Evolutionary conservation across 1,140 invertebrate genomes (phyloP).

Genomic region (Megalopta genalis): DNA sequence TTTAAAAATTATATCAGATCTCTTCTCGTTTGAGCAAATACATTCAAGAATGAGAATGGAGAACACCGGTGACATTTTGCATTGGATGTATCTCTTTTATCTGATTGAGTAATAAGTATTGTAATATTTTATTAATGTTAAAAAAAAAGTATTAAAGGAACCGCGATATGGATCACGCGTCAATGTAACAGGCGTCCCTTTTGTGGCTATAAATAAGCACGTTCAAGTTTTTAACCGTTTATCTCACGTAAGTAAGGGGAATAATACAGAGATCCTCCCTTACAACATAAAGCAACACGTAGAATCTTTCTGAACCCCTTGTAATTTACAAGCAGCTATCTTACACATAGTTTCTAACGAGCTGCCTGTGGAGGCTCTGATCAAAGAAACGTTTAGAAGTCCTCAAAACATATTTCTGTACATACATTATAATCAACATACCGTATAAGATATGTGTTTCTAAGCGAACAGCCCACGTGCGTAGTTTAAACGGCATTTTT

Average conservation of each 20-base stretch:
- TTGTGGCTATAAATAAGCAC: neutral
- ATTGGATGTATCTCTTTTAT: neutral
- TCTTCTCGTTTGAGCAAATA: no score
- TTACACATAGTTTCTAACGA: neutral
- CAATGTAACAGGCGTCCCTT: neutral
- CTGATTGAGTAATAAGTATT: neutral
- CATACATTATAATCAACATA: conserved; percentile 30
- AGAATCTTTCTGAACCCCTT: neutral
- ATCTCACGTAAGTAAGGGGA: neutral
- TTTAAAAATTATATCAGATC: no score
- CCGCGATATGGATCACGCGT: neutral
- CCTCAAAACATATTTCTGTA: conserved; percentile 13
- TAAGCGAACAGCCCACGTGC: neutral
- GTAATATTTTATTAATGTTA: neutral
- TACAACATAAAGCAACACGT: neutral
- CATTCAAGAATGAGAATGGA: neutral
- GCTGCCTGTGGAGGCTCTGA: neutral
- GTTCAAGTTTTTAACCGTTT: conserved; percentile 18
- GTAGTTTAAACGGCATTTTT: conserved; percentile 31
- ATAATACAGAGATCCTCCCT: neutral
- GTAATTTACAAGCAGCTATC: conserved; percentile 12
- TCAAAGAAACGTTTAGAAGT: conserved; percentile 16
- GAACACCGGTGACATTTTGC: neutral
- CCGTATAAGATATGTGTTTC: conserved; percentile 18
- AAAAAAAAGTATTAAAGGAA: conserved; percentile 2